These are phyloP conservation scores for Oopsacas minuta DNA, from an alignment of 37 sponge, comb jelly and placozoan genomes.

Conservation along the genomic window DNA sequence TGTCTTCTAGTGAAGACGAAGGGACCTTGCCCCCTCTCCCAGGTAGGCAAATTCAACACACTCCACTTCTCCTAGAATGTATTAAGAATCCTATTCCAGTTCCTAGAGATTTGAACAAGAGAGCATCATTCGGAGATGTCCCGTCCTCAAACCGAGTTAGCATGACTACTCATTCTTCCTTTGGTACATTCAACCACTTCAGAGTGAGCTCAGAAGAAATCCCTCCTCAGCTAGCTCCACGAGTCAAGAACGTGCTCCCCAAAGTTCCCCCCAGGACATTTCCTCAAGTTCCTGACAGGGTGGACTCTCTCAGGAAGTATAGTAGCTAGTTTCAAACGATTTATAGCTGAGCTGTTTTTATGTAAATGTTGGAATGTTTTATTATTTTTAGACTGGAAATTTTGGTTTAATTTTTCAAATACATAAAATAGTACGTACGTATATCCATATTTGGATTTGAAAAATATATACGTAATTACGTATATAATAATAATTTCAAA, in stretches of 20 bases:
- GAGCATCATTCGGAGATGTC: not conserved
- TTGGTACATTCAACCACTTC: not conserved
- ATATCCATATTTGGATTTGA: too few species aligned
- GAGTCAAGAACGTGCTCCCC: not conserved
- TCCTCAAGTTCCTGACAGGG: not conserved
- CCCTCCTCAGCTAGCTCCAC: not conserved
- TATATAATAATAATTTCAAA: not conserved
- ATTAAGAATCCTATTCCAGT: not conserved
- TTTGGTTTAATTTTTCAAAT: not conserved
- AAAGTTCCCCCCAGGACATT: not conserved
- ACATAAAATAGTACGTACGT: not conserved
- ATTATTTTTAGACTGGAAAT: not conserved
- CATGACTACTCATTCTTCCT: not conserved
- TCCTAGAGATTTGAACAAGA: not conserved
- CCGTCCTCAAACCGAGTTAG: not conserved
- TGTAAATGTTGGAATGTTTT: not conserved
- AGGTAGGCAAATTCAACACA: not conserved
- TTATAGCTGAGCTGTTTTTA: not conserved
- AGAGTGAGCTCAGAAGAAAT: not conserved
- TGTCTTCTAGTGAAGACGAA: not conserved
- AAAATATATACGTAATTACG: too few species aligned
- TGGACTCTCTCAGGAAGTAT: not conserved
- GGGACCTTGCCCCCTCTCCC: not conserved
- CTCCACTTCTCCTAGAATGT: not conserved
- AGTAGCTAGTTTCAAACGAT: not conserved